Base-by-base conservation (phyloP, 2,888 invertebrate species). In the Strigamia crassipes region DNA sequence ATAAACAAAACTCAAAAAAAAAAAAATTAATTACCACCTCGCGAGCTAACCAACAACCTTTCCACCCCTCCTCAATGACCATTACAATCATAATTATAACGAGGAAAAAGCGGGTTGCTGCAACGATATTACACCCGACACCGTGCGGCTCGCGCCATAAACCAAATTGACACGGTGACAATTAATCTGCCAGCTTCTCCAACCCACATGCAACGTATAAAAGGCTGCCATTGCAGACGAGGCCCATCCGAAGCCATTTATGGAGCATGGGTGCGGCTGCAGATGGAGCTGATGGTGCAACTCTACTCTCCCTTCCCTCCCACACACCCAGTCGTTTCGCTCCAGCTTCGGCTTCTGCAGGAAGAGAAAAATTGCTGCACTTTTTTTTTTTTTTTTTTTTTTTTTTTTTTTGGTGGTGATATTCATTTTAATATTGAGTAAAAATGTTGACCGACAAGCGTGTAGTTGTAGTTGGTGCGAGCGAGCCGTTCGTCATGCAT, bases 241-340 rank as follows among this genome's bases (percentile, higher is more conserved):
- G 51, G 3, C 51, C 51, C 51, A 51, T 51, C 51, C 51, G 51
- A 15, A 51, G 51, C 51, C 51, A 51, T 51, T 51, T 51, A 51
- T 51, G 51, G 51, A 38, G 38, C 38, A 38, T 38, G 38, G 38
- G 51, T 18, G 51, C 51, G 51, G 51, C 51, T 51, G 51, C 51
- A 51, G 51, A 51, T 51, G 51, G 51, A 51, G 51, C 51, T 51
- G 51, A 51, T 51, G 51, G 51, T 51, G 51, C 51, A 51, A 51
- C 51, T 38, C 38, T 0, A 38, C 38, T 10, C 38, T 27, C 27
- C 27, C 27, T 27, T 27, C 27, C 38, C 38, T 38, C 38, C 38
- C 38, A 3, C 34, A 3, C 34, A 38, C 38, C 38, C 38, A 6
- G 38, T 38, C 38, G 38, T 10, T 38, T 38, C 38, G 10, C 38